Base-by-base conservation (phyloP, 2,113 vertebrate genomes). In the Cephalopholis sonnerati region DNA sequence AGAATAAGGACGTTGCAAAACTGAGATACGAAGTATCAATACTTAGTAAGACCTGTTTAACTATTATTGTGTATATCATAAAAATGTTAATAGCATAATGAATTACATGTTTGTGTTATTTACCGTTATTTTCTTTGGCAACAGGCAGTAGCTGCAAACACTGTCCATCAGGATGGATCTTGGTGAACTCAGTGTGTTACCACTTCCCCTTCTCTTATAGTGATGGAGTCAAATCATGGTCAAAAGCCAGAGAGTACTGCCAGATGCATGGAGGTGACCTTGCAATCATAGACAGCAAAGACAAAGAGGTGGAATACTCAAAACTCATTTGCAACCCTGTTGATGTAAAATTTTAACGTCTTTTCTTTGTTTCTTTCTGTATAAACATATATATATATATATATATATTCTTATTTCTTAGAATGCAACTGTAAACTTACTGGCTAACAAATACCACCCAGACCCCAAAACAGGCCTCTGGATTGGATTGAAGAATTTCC, bases 401-500 rank as follows among this genome's bases (percentile, higher is more conserved):
- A n/a, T n/a, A n/a, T n/a, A 17, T 62, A n/a, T 64, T 41, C 6
- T 5, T 36, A 15, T 83, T 59, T 75, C 2, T 59, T 68, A 94
- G 92, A 81, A 85, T 7, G 50, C 76, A 5, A 90, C 41, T 54
- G 68, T 94, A 6, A 72, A 17, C 5, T 24, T 53, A 1, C 22
- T 53, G 20, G 2, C 22, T 9, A 22, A 53, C 18, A 22, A 22
- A 22, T 2, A 50, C 48, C 16, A 0, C 17, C 4, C 1, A 6
- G 1, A 1, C 16, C 0, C 16, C 16, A 15, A 1, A 6, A 44
- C 2, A 9, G 51, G 51, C 22, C 7, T 81, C 59, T 94, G 93
- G 93, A 79, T 94, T 7, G 93, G 92, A 68, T 76, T 94, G 48
- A 91, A 36, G 51, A 72, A 90, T 13, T 0, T 73, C 8, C 32